phyloP scores from a whole-genome alignment of 2,888 invertebrate species.

The Drosophila maculinotata region DNA sequence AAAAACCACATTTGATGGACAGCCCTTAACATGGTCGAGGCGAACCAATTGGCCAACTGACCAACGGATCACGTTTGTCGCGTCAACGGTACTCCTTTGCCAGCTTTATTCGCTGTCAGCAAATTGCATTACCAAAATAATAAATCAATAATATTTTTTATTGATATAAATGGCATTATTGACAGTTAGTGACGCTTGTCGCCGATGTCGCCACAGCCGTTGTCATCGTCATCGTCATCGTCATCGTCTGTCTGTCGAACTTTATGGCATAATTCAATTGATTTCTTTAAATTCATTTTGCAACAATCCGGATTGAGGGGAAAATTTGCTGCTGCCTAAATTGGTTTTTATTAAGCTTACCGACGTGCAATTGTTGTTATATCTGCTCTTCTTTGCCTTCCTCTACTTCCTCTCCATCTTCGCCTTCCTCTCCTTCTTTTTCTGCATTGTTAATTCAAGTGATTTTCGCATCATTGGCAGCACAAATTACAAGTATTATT shows the following conservation, averaged over 20 bases:
- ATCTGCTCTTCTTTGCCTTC: neutral
- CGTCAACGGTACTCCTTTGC: slow-evolving; percentile 1
- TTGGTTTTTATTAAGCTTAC: slow-evolving; percentile 56
- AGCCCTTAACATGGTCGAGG: slow-evolving; percentile 7
- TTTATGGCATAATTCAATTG: slow-evolving; percentile 73
- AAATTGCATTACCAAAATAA: slow-evolving; percentile 77
- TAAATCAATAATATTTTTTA: slow-evolving; percentile 75
- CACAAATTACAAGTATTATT: slow-evolving; percentile 21
- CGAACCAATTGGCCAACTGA: slow-evolving; percentile 7
- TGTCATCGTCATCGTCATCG: too few species aligned
- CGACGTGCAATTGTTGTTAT: slow-evolving; percentile 9
- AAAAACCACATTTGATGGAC: slow-evolving; percentile 15
- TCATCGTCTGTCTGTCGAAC: slow-evolving; percentile 36
- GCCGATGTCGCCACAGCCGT: slow-evolving; percentile 9
- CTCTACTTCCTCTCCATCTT: neutral
- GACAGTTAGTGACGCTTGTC: slow-evolving; percentile 42
- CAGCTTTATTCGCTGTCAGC: slow-evolving; percentile 6
- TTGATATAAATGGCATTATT: slow-evolving; percentile 67
- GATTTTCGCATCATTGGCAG: slow-evolving; percentile 51
- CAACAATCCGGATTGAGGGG: slow-evolving; percentile 21
- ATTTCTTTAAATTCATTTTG: slow-evolving; percentile 65
- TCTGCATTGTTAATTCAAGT: slow-evolving; percentile 54
- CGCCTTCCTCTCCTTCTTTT: neutral
- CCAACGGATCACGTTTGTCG: slow-evolving; percentile 14
- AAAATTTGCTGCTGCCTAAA: slow-evolving; percentile 37